phyloP scores from a whole-genome alignment of 2,888 invertebrate genomes.

The Erebia epiphron region DNA sequence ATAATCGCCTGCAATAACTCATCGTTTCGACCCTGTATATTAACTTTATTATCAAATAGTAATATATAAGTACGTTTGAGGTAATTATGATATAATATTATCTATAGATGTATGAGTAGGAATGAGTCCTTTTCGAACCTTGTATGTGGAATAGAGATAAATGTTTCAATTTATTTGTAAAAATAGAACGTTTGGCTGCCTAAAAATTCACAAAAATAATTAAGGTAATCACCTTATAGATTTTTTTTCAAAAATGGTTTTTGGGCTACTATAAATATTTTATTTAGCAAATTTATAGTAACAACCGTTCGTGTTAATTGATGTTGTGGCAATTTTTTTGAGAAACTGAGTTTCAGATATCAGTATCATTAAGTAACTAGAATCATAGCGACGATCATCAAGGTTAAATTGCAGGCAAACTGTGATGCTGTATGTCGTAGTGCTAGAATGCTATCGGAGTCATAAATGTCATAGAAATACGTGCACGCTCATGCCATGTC shows the following conservation, averaged over 20 bases:
- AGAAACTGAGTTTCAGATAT: no score
- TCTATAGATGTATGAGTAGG: background rate
- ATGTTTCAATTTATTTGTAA: background rate
- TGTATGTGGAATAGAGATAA: slow-evolving; percentile 15
- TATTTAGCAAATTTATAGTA: no score
- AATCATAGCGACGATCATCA: no score
- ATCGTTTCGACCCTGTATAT: background rate
- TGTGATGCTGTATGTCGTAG: no score
- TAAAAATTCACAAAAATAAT: background rate
- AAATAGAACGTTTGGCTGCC: slow-evolving; percentile 10
- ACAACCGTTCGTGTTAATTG: no score
- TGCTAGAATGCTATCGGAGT: no score
- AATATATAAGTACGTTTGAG: background rate
- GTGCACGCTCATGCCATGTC: no score
- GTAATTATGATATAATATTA: background rate
- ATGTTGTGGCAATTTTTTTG: no score
- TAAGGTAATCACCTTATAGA: background rate
- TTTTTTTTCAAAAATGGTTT: background rate
- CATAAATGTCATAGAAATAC: no score
- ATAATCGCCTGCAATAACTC: background rate
- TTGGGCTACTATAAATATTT: no score
- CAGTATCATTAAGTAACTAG: no score
- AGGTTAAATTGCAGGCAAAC: no score
- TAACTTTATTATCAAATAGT: slow-evolving; percentile 14
- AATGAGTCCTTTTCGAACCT: slow-evolving; percentile 8